Conservation (phyloP, 1,140 invertebrate species). For the Hycleus cichorii region DNA sequence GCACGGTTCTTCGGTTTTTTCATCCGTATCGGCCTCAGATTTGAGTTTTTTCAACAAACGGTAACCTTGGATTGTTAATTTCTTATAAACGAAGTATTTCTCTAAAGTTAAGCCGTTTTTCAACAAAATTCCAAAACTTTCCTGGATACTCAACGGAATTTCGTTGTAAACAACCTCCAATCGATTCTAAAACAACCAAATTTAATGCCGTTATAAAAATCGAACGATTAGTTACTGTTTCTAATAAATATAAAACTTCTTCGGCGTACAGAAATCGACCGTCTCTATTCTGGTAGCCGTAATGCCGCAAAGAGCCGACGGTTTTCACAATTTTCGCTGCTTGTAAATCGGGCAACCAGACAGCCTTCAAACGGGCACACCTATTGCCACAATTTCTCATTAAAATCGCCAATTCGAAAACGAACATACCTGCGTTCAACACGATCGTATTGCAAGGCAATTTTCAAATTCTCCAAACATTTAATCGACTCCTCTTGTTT, state of each 20-base stretch:
- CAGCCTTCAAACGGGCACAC: conserved; percentile 20
- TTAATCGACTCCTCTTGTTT: conserved; percentile 17
- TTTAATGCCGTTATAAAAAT: background rate
- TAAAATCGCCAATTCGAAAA: background rate
- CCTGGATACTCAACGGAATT: conserved; percentile 31
- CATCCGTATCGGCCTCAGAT: too few relatives aligned
- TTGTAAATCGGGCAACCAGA: conserved; percentile 23
- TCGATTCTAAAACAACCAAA: conserved; percentile 30
- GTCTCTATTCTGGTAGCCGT: conserved; percentile 29
- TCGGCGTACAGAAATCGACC: conserved; percentile 33
- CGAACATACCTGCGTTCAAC: conserved; percentile 26
- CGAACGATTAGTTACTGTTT: conserved; percentile 29
- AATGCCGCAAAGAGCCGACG: conserved; percentile 20
- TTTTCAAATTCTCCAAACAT: conserved; percentile 17
- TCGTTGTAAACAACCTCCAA: conserved; percentile 31
- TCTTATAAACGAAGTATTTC: conserved; percentile 33
- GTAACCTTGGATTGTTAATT: conserved; percentile 30
- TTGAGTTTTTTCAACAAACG: too few relatives aligned
- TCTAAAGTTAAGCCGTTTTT: conserved; percentile 20
- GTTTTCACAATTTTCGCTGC: conserved; percentile 25
- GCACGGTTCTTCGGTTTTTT: too few relatives aligned
- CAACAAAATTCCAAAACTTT: conserved; percentile 30
- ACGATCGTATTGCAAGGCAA: conserved; percentile 17
- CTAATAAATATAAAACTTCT: conserved; percentile 38
- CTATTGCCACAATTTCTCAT: conserved; percentile 10